Evolutionary conservation across 2,888 invertebrate species (phyloP), one percentile per base, ranked within the genome.

Genomic region (Drosophila melanocephala): DNA sequence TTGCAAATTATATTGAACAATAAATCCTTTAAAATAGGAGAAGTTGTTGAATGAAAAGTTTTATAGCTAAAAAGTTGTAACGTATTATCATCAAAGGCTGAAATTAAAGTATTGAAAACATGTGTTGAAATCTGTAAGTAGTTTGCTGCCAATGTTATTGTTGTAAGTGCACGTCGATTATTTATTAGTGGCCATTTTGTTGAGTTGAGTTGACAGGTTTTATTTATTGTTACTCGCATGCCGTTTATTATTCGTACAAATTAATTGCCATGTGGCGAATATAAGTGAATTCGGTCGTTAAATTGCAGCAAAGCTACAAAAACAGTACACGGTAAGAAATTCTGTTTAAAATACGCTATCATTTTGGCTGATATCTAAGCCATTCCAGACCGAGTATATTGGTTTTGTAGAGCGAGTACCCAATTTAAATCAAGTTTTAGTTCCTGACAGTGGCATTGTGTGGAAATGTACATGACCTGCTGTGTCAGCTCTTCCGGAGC

Each of bases 141-240:
- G 26, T 32, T 60, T 37, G 55, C 37, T 50, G 53, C 50, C 47
- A 32, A 33, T 58, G 39, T 39, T 50, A 53, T 58, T 56, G 57
- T 53, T 72, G 65, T 30, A 5, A 59, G 26, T 74, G 56, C 42
- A 47, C 39, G 30, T 60, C 42, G 52, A 66, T 58, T 68, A 72
- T 79, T 84, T 75, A 70, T 84, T 58, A 79, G 30, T 37, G 22
- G 57, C 73, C 52, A 47, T 70, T 76, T 73, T 60, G 58, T 51
- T 70, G 55, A 58, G 67, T 51, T 44, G 44, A 50, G 39, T 32
- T 76, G 58, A 66, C 39, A 32, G 28, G 19, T 28, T 65, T 59
- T 56, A 77, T 81, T 75, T 81, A 78, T 81, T 26, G 53, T 3
- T 30, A n/a, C 28, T 77, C 37, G 57, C 28, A 39, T 67, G 62